Evolutionary conservation across 1,140 invertebrate species (phyloP), one percentile per base, ranked within the genome.

Genomic region (Lutraria rhynchaena): DNA sequence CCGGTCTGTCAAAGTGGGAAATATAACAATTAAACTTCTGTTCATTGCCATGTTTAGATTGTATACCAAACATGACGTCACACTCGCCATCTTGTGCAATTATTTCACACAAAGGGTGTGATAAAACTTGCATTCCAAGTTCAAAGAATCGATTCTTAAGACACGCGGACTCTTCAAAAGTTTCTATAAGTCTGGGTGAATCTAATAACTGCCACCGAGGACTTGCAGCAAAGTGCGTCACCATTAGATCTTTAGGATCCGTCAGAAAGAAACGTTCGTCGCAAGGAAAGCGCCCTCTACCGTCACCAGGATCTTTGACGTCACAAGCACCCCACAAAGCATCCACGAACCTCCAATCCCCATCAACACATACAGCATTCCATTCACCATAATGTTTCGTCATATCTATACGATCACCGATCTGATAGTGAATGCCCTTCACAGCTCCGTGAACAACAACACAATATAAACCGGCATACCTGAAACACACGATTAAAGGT

Each of bases 201-300:
- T 80, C 77, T 24, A 86, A 61, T 27, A 87, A 75, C 61, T 87
- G 87, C 87, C 87, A 88, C 29, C 74, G 67, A 22, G 63, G 35
- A 60, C 90, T 86, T 75, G 91, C 91, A 0, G 93, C 93, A 78
- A 92, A 93, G 87, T 94, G 93, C 0, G 93, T 92, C 85, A 89
- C 92, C 53, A 93, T 92, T 60, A 94, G 80, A 29, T 92, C 88
- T 27, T 93, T 89, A 1, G 93, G 93, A 84, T 94, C 93, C 5
- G 93, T 93, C 15, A 94, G 87, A 88, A 94, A 94, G 83, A 90
- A 91, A 65, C 89, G 87, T 60, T 91, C 90, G 37, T 91, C 90
- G 61, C 86, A 88, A 27, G 87, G 82, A 75, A 87, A 88, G 65
- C 85, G n/a, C 5, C 69, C 75, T 69, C 82, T 31, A 51, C 82